Evolutionary conservation across 2,113 vertebrate genomes (phyloP).

Genomic region (Podocnemis expansa): DNA sequence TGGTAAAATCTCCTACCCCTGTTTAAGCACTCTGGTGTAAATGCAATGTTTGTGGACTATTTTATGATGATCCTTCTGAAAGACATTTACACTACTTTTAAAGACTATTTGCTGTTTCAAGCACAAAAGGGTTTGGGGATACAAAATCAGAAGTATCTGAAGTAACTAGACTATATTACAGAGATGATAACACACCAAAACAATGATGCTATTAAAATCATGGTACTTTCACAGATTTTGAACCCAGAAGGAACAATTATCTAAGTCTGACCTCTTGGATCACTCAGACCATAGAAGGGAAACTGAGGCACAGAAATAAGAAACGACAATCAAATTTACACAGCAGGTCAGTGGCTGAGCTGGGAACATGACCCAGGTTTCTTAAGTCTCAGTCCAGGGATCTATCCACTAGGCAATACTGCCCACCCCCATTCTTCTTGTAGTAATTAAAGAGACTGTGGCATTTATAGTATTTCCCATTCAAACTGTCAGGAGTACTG

Average conservation of each 20-base stretch:
- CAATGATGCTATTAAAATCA: neutral
- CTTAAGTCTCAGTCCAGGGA: fast-evolving
- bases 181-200: neutral
- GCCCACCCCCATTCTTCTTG: fast-evolving
- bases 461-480: neutral
- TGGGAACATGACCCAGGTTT: neutral
- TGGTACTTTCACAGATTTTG: fast-evolving
- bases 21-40: neutral
- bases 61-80: neutral
- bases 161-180: neutral
- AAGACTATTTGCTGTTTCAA: fast-evolving
- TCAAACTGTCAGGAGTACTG: neutral
- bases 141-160: neutral
- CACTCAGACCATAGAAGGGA: no score
- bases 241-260: neutral
- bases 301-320: fast-evolving
- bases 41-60: neutral
- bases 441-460: neutral
- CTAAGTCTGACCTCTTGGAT: neutral
- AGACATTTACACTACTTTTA: fast-evolving
- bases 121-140: fast-evolving
- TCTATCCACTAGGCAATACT: neutral
- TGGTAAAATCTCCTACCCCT: neutral
- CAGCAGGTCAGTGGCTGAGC: neutral
- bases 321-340: neutral